Conservation (phyloP, 1,140 invertebrate genomes). For the Tachypleus tridentatus region DNA sequence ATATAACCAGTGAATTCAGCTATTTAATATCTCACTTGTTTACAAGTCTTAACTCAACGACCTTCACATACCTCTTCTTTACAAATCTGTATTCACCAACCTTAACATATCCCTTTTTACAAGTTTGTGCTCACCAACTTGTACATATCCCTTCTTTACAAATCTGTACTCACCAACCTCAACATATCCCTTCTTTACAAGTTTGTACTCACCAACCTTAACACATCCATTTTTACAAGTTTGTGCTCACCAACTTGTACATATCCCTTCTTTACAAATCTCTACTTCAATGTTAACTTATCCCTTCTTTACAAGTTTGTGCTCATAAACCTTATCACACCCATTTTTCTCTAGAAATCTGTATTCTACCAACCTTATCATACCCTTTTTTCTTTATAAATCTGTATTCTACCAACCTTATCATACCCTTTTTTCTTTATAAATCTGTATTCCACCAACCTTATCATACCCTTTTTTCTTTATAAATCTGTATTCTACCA, state of each 20-base stretch:
- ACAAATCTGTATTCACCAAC: too few species aligned
- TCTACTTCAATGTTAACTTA: not conserved
- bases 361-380: not conserved
- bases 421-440: constrained; percentile 42
- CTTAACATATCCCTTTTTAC: too few species aligned
- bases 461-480: constrained; percentile 32
- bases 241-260: constrained; percentile 2
- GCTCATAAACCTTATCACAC: constrained; percentile 7
- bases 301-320: not conserved
- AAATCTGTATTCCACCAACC: constrained; percentile 59
- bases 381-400: not conserved
- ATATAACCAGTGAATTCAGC: too few species aligned
- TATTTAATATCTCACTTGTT: too few species aligned
- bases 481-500: constrained; percentile 66
- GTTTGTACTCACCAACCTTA: not conserved
- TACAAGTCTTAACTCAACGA: constrained; percentile 12
- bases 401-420: constrained; percentile 58
- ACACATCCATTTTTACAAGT: not conserved
- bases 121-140: too few species aligned
- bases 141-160: too few species aligned
- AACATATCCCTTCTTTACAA: not conserved
- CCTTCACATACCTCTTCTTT: not conserved
- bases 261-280: not conserved
- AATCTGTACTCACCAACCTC: not conserved
- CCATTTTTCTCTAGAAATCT: constrained; percentile 11